Percentiles rank a stretch among this genome's conserved stretches.
Evolutionary conservation across 2,113 vertebrate species (phyloP).

Genomic region (Bos indicus): DNA sequence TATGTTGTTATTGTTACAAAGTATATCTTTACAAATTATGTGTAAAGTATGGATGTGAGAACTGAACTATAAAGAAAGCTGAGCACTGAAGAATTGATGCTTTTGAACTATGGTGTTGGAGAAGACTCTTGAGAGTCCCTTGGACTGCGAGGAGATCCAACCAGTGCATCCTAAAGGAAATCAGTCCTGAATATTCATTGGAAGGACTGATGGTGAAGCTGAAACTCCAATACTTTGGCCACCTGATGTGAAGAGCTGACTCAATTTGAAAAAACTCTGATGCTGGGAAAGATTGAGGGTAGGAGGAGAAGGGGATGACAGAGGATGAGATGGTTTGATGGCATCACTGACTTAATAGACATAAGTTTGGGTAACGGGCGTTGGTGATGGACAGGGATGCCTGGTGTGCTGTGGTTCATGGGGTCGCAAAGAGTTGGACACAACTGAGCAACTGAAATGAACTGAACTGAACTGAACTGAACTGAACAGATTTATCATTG

Average conservation of each 20-base stretch:
- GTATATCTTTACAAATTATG: background rate
- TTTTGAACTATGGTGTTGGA: background rate
- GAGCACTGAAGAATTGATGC: accelerated
- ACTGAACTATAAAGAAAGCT: background rate
- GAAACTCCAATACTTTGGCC: background rate
- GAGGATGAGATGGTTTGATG: background rate
- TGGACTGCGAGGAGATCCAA: background rate
- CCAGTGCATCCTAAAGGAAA: background rate
- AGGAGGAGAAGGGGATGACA: background rate
- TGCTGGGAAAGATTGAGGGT: background rate
- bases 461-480: background rate
- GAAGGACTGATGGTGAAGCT: background rate
- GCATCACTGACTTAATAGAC: background rate
- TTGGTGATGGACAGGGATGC: background rate
- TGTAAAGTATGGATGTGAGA: background rate
- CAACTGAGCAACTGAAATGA: accelerated
- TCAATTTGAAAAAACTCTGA: background rate
- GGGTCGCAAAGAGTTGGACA: accelerated
- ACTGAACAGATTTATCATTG: background rate
- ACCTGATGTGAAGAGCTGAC: background rate
- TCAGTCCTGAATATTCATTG: background rate
- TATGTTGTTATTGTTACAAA: background rate
- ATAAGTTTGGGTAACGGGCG: background rate
- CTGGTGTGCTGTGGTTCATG: accelerated
- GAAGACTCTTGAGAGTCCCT: background rate